These are phyloP conservation scores for Fratercula arctica DNA, from an alignment of 2,797 vertebrate species.

Conservation along the genomic window DNA sequence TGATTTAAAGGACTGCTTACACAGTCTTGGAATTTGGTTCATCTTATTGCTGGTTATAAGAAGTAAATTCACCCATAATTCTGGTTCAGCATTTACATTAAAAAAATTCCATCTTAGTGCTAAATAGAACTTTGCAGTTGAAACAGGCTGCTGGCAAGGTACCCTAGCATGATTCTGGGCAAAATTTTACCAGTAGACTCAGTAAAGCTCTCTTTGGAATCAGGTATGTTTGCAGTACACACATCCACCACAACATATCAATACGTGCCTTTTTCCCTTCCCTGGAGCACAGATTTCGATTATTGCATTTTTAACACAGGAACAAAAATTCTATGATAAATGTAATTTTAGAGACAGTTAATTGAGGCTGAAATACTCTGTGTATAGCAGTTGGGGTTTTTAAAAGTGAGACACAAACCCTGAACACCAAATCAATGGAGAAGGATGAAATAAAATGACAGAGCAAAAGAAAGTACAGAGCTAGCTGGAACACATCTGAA, in stretches of 20 bases:
- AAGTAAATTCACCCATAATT: not conserved
- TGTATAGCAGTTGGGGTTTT: not conserved
- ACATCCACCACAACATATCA: not conserved
- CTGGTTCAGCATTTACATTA: not conserved
- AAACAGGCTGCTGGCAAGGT: not conserved
- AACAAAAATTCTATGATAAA: not conserved
- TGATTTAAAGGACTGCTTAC: not conserved
- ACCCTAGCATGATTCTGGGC: not conserved
- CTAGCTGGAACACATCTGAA: not conserved
- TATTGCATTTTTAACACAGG: not conserved
- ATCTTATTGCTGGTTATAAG: not conserved
- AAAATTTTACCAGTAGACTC: not conserved
- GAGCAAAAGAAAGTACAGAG: not conserved
- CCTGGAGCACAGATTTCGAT: not conserved
- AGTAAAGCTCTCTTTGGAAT: not conserved
- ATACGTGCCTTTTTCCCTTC: not conserved
- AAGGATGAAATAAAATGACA: not conserved
- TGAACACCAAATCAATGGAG: not conserved
- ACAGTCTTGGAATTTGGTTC: not conserved
- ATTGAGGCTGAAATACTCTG: not conserved
- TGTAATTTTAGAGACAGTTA: not conserved
- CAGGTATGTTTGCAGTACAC: not conserved
- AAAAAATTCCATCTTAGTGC: not conserved
- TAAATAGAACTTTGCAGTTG: not conserved
- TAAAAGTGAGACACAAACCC: not conserved